These are phyloP conservation scores for Chelonoidis abingdonii DNA, from an alignment of 2,113 vertebrate species.

Conservation along the genomic window DNA sequence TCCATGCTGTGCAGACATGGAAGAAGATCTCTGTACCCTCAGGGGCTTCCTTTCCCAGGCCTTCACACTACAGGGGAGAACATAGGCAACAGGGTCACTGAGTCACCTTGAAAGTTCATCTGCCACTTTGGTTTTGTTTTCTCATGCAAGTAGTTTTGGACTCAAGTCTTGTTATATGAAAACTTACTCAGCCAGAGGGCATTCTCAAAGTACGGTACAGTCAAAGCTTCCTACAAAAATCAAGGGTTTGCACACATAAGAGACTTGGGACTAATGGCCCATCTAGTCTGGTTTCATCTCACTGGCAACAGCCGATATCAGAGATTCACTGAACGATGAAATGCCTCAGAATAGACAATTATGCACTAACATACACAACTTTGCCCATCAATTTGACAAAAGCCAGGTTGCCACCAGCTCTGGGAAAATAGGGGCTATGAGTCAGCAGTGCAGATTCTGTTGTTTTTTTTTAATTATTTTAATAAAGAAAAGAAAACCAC, in stretches of 20 bases:
- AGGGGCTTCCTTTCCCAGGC: neutral
- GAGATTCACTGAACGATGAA: fast-evolving
- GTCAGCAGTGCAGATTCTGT: neutral
- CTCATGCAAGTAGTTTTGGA: neutral
- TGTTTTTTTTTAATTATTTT: neutral
- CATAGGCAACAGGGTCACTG: neutral
- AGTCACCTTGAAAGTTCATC: neutral
- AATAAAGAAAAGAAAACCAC: fast-evolving
- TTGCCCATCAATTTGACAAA: fast-evolving
- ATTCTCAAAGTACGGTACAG: neutral
- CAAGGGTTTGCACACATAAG: neutral
- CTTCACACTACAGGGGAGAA: neutral
- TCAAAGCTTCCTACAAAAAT: neutral
- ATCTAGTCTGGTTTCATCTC: neutral
- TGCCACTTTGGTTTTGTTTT: neutral
- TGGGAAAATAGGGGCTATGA: neutral
- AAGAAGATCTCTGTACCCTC: neutral
- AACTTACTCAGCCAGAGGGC: neutral
- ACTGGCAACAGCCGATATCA: fast-evolving
- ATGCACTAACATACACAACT: fast-evolving
- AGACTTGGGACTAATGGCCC: neutral
- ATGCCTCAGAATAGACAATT: neutral
- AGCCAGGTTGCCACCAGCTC: neutral
- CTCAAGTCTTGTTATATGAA: neutral
- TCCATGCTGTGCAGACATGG: neutral